Conservation (phyloP, 2,113 vertebrate species). For the Ariopsis seemanni region DNA sequence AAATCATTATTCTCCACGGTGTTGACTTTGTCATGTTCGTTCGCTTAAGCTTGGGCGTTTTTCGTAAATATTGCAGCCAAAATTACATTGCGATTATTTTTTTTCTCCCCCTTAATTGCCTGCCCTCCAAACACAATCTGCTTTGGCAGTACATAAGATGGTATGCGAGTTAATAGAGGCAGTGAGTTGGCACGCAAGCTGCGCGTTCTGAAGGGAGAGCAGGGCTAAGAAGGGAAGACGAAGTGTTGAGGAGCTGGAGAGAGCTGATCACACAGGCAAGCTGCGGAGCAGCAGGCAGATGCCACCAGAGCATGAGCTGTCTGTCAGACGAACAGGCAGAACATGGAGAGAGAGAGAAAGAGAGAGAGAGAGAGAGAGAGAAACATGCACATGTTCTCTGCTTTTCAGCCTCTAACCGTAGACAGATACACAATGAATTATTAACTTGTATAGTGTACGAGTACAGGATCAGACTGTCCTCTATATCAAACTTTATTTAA, state of each 20-base stretch:
- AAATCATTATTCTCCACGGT: conserved; percentile 78
- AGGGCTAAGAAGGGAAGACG: conserved; percentile 57
- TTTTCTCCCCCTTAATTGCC: conserved; percentile 80
- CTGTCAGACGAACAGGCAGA: conserved; percentile 69
- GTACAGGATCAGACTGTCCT: not conserved
- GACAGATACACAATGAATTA: not conserved
- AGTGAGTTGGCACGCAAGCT: conserved; percentile 76
- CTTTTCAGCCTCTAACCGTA: not conserved
- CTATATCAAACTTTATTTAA: not conserved
- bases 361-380: conserved; percentile 32
- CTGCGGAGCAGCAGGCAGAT: conserved; percentile 77
- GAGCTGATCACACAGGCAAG: conserved; percentile 77
- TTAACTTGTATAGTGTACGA: not conserved
- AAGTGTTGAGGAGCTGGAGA: conserved; percentile 59
- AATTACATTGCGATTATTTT: conserved; percentile 78
- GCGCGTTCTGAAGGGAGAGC: conserved; percentile 67
- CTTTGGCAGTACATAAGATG: conserved; percentile 83
- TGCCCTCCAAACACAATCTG: conserved; percentile 85
- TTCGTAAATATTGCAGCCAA: conserved; percentile 78
- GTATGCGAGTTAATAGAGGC: conserved; percentile 79
- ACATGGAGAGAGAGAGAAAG: conserved; percentile 43
- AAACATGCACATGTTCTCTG: not conserved
- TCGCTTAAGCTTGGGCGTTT: conserved; percentile 69
- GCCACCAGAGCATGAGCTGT: conserved; percentile 73
- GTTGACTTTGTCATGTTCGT: conserved; percentile 74